phyloP scores from a whole-genome alignment of 2,888 invertebrate species.

The Dilophus febrilis region DNA sequence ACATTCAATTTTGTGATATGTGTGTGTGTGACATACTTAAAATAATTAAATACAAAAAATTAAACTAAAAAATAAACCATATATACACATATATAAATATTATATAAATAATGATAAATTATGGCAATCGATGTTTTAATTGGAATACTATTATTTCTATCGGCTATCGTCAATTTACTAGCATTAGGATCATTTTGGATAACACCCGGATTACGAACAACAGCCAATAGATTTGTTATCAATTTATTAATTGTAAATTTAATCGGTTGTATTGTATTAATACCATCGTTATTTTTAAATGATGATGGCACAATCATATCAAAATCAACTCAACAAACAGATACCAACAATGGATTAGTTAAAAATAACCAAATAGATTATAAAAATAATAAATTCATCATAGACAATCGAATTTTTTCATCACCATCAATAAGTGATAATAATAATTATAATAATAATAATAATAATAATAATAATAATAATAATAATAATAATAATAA shows the following conservation, averaged over 20 bases:
- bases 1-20: too few species aligned
- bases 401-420: too few species aligned
- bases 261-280: slow-evolving; percentile 26
- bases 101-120: slow-evolving; percentile 15
- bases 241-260: slow-evolving; percentile 29
- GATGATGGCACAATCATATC: background rate
- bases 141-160: slow-evolving; percentile 28
- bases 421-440: background rate
- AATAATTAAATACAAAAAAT: too few species aligned
- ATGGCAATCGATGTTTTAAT: slow-evolving; percentile 32
- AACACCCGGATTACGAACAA: slow-evolving; percentile 30
- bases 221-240: slow-evolving; percentile 31
- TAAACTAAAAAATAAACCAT: background rate
- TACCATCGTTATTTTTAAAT: slow-evolving; percentile 23
- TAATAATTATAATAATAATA: slow-evolving; percentile 2
- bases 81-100: slow-evolving; percentile 1
- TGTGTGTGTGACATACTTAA: too few species aligned
- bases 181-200: slow-evolving; percentile 31
- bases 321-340: background rate
- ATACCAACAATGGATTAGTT: too few species aligned
- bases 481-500: slow-evolving; percentile 2
- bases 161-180: slow-evolving; percentile 28
- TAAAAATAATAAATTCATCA: too few species aligned
- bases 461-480: slow-evolving; percentile 1
- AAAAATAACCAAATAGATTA: too few species aligned